These are phyloP conservation scores for Macrophya annulata DNA, from an alignment of 2,888 invertebrate species.

Conservation along the genomic window DNA sequence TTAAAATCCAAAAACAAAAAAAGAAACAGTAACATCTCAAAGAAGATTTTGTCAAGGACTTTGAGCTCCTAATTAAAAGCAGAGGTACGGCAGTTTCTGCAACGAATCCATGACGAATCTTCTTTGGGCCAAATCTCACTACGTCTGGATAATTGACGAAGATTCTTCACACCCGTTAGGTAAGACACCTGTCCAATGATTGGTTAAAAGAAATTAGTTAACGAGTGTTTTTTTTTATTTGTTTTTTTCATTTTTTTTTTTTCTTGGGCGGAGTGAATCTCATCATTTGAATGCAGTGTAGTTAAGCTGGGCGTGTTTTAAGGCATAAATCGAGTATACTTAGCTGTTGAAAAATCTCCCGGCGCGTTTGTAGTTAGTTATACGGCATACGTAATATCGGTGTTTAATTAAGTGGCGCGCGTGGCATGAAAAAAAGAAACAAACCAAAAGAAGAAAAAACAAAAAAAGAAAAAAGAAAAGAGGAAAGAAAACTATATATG, in stretches of 20 bases:
- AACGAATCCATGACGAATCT: slow-evolving; percentile 1
- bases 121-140: background rate
- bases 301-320: background rate
- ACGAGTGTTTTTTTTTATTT: slow-evolving; percentile 14
- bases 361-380: background rate
- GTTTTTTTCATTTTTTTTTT: too few species aligned
- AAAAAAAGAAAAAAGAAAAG: background rate
- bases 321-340: background rate
- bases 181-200: slow-evolving; percentile 3
- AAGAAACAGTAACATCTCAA: background rate
- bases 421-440: slow-evolving; percentile 60
- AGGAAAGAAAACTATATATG: slow-evolving; percentile 2
- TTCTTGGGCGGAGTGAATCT: slow-evolving; percentile 12
- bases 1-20: background rate
- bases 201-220: slow-evolving; percentile 29
- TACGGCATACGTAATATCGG: slow-evolving; percentile 60
- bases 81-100: background rate
- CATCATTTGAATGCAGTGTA: background rate
- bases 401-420: slow-evolving; percentile 68
- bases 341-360: slow-evolving; percentile 15
- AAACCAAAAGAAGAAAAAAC: background rate
- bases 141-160: background rate
- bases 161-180: background rate
- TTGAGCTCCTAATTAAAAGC: background rate
- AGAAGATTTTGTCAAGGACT: background rate